A percentile compares a stretch with the other conserved stretches of the same genome.
These are phyloP conservation scores for Todiramphus saurophagus DNA, from an alignment of 2,113 vertebrate species.

Conservation along the genomic window DNA sequence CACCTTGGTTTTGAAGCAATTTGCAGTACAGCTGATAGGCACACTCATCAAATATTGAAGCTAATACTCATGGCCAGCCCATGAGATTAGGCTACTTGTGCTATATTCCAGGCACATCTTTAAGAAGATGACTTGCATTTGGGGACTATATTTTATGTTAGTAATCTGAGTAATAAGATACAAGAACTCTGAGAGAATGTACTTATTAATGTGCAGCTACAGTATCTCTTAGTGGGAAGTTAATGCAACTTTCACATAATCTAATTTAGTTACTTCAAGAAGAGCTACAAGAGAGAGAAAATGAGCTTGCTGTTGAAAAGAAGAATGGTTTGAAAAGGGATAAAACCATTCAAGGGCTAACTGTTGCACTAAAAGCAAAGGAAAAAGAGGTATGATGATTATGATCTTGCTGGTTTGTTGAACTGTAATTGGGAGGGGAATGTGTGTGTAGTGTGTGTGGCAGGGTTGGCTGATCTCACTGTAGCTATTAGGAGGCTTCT, in stretches of 20 bases:
- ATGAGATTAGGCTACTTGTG: background rate
- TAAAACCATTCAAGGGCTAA: conserved; percentile 96
- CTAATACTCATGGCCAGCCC: background rate
- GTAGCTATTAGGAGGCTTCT: background rate
- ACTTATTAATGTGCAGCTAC: conserved; percentile 65
- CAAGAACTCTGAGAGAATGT: conserved; percentile 53
- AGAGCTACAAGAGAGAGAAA: conserved; percentile 84
- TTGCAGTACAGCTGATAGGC: background rate
- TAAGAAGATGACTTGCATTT: conserved; percentile 21
- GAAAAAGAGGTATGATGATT: conserved; percentile 84
- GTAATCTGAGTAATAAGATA: conserved; percentile 57
- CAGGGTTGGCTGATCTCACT: background rate
- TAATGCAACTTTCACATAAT: conserved; percentile 71
- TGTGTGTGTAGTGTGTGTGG: background rate
- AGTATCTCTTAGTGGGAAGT: conserved; percentile 60
- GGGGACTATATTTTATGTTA: background rate
- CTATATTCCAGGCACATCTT: conserved; percentile 20
- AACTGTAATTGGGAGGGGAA: accelerated
- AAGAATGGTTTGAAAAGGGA: conserved; percentile 93
- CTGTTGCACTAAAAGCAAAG: conserved; percentile 86
- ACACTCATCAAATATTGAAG: background rate
- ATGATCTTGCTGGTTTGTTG: background rate
- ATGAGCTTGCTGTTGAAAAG: conserved; percentile 84
- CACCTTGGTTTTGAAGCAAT: conserved; percentile 6
- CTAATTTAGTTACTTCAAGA: conserved; percentile 81